phyloP scores from a whole-genome alignment of 1,140 invertebrate genomes.

The Colletes gigas region DNA sequence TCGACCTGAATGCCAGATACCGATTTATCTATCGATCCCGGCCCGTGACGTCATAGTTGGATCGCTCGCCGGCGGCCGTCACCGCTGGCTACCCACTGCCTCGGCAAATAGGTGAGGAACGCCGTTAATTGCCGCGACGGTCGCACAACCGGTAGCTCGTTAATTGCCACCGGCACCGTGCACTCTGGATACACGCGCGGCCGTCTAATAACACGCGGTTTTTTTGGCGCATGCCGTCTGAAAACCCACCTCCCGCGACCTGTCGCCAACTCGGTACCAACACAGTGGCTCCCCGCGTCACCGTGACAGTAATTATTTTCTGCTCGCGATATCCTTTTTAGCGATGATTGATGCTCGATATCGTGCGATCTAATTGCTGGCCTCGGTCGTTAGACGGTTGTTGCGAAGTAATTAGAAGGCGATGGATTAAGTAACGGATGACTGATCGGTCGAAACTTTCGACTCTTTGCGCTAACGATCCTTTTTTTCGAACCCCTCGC shows the following conservation, averaged over 20 bases:
- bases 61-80: constrained; percentile 9
- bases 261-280: background rate
- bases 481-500: background rate
- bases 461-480: too few species aligned
- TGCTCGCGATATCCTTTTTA: background rate
- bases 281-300: background rate
- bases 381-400: background rate
- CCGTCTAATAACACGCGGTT: constrained; percentile 50
- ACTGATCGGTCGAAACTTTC: background rate
- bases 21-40: constrained; percentile 39
- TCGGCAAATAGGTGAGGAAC: constrained; percentile 50
- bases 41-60: constrained; percentile 44
- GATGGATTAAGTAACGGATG: background rate
- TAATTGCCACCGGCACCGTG: constrained; percentile 55
- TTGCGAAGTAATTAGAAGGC: constrained; percentile 10
- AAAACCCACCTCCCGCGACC: constrained; percentile 27
- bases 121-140: constrained; percentile 65
- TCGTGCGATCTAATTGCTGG: constrained; percentile 18
- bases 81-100: background rate
- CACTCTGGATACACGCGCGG: constrained; percentile 29
- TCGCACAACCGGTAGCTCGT: constrained; percentile 55
- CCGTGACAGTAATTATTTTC: constrained; percentile 16
- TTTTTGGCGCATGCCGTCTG: background rate
- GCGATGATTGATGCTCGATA: constrained; percentile 20
- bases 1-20: constrained; percentile 63